Evolutionary conservation across 2,113 vertebrate genomes (phyloP).

Genomic region (Mirounga angustirostris): DNA sequence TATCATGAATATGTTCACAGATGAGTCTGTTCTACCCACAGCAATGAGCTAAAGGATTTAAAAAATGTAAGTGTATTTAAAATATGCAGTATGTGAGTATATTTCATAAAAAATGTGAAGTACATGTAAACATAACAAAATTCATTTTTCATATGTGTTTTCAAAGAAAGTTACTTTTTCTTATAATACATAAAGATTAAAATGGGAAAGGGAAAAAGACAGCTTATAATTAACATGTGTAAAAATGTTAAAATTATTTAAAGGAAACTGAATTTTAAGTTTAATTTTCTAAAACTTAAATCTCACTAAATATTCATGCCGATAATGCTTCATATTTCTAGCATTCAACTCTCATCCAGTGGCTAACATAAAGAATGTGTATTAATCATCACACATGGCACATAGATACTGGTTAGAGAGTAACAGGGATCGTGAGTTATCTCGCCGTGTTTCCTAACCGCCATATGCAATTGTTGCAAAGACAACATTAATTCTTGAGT

Average conservation of each 20-base stretch:
- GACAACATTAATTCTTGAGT: background rate
- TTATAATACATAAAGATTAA: background rate
- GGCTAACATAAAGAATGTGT: background rate
- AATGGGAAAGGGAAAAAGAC: background rate
- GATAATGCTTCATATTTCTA: background rate
- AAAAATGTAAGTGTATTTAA: slow-evolving; percentile 29
- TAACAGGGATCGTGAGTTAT: background rate
- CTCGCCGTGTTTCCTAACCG: background rate
- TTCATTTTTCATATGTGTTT: background rate
- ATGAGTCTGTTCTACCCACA: slow-evolving; percentile 27
- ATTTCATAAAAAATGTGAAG: slow-evolving; percentile 43
- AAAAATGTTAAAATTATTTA: background rate
- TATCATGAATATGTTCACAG: background rate
- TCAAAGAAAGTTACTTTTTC: slow-evolving; percentile 23
- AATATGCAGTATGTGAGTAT: background rate
- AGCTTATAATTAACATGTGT: background rate
- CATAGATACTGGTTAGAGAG: background rate
- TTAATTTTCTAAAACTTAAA: background rate
- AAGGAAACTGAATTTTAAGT: background rate
- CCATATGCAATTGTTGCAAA: background rate
- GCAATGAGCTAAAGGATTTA: slow-evolving; percentile 19
- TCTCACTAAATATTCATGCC: background rate
- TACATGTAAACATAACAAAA: slow-evolving; percentile 1
- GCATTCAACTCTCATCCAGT: background rate
- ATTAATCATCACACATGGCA: accelerated